Evolutionary conservation across 2,113 vertebrate genomes (phyloP).

Genomic region (Emydura subglobosa): DNA sequence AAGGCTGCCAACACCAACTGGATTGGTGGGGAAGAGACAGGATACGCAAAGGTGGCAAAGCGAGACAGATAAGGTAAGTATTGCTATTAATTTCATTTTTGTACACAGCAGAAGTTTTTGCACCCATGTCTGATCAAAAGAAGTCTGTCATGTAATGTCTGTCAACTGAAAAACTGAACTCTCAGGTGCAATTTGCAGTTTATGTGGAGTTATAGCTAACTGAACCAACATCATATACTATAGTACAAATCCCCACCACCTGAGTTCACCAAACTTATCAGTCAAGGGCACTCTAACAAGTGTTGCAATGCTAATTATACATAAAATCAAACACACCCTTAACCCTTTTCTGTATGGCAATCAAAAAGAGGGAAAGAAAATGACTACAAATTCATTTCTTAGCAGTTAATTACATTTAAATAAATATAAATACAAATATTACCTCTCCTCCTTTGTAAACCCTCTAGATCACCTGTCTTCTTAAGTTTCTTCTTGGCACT

Average conservation of each 20-base stretch:
- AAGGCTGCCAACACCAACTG: background rate
- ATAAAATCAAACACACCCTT: background rate
- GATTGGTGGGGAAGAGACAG: background rate
- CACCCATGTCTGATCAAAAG: background rate
- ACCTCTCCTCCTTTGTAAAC: constrained; percentile 94
- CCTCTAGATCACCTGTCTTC: constrained; percentile 90
- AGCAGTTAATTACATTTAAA: background rate
- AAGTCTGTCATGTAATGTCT: background rate
- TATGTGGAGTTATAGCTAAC: background rate
- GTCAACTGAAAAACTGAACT: background rate
- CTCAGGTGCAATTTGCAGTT: background rate
- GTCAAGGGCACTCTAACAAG: background rate
- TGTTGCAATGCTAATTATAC: background rate
- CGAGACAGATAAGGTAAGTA: background rate
- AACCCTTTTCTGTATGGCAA: background rate
- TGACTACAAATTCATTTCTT: background rate
- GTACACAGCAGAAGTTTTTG: background rate
- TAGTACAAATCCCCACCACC: background rate
- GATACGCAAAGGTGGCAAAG: background rate
- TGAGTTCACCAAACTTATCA: background rate
- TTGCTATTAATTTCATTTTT: background rate
- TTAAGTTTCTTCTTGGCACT: constrained; percentile 94
- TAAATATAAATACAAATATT: constrained; percentile 21
- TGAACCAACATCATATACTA: rapidly evolving
- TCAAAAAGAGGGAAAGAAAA: background rate